Evolutionary conservation across 2,113 vertebrate species (phyloP), one percentile per base, ranked within the genome.

Genomic region (Bubo bubo): DNA sequence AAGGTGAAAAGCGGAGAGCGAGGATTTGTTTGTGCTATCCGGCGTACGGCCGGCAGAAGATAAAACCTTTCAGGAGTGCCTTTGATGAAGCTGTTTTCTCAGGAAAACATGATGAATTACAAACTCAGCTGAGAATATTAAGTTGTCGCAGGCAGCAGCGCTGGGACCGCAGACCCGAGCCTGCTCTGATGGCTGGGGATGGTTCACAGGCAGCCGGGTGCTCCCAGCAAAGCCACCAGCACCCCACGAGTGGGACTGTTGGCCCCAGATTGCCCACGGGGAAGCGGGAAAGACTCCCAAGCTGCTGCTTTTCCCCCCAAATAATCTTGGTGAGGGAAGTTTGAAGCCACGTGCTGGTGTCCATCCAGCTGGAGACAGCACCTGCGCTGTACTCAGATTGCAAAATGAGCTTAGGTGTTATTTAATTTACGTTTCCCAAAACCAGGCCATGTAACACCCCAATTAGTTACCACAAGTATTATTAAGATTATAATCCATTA

Each of bases 81-180:
- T 88, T 71, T 71, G 79, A 45, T 88, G 72, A 70, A 88, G 83
- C 45, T 84, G 73, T 79, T 75, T 93, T n/a, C 39, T 66, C 26
- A 11, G 62, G 45, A 64, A 39, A 95, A 88, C 67, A 17, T 5
- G 23, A 16, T 3, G 62, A 75, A 60, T 64, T 75, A 64, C 79
- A 55, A 18, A n/a, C 83, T 50, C 58, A 3, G 56, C 45, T 23
- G 83, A n/a, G 73, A 30, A 50, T 4, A 45, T 56, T 10, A 55
- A 68, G 43, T 27, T 8, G 23, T 53, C 1, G 4, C 77, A 37
- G 53, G 70, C 22, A 10, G 71, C 47, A 19, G 79, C 2, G 3
- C 67, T 22, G 39, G 67, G 47, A 14, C n/a, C 10, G 35, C 75
- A 27, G 52, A 18, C 8, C 32, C 0, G 4, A 12, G 62, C 26